phyloP scores from a whole-genome alignment of 1,140 invertebrate genomes.

The Caenorhabditis latens region DNA sequence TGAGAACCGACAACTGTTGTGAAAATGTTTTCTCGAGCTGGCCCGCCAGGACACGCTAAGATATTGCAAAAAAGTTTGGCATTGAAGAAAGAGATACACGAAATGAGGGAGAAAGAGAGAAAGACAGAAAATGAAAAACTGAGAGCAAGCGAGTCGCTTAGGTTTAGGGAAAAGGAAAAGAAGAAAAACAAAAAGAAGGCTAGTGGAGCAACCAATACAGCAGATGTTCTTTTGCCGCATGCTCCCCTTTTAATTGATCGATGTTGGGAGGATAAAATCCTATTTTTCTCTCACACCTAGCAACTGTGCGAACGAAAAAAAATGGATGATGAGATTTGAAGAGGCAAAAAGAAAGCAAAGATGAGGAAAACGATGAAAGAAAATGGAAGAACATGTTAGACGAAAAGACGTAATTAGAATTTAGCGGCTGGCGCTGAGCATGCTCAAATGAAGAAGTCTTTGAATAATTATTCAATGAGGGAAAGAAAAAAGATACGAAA shows the following conservation, averaged over 20 bases:
- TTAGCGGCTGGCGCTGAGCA: conserved; percentile 5
- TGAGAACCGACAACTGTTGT: conserved; percentile 34
- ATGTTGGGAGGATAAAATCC: conserved; percentile 12
- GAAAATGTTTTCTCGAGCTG: not conserved
- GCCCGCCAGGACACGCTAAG: conserved; percentile 16
- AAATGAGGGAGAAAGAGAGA: not conserved
- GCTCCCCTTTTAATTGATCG: conserved; percentile 49
- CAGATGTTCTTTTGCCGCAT: conserved; percentile 43
- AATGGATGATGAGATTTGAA: not conserved
- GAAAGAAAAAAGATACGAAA: not conserved
- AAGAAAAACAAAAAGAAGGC: not conserved
- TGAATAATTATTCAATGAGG: conserved; percentile 22
- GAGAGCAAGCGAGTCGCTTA: conserved; percentile 39
- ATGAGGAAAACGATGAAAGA: not conserved
- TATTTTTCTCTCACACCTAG: not conserved
- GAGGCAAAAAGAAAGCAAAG: not conserved
- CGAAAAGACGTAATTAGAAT: conserved; percentile 29
- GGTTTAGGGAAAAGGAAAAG: not conserved
- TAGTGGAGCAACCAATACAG: conserved; percentile 10
- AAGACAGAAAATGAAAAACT: conserved; percentile 3
- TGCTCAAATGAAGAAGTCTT: conserved; percentile 32
- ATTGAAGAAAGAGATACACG: conserved; percentile 8
- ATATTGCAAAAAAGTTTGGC: conserved; percentile 37
- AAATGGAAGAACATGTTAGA: not conserved
- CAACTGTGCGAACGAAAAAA: not conserved